A percentile compares a stretch with the other conserved stretches of the same genome.
phyloP scores from a whole-genome alignment of 2,113 vertebrate genomes.

The Terrapene triunguis region DNA sequence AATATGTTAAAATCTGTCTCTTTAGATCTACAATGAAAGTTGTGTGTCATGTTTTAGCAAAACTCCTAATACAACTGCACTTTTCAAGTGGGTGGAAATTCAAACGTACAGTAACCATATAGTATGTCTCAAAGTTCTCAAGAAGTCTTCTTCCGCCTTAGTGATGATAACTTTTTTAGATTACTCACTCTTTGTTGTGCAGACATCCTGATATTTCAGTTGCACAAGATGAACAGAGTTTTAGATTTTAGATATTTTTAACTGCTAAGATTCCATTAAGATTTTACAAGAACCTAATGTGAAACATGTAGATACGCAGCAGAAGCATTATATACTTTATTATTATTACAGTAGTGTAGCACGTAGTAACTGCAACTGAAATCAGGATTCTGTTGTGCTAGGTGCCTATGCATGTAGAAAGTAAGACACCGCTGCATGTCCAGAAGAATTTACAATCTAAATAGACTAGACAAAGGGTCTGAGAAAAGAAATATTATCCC shows the following conservation, averaged over 20 bases:
- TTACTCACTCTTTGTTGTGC: constrained; percentile 62
- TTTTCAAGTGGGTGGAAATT: not conserved
- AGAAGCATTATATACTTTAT: constrained; percentile 28
- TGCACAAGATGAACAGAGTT: constrained; percentile 64
- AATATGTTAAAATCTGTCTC: not conserved
- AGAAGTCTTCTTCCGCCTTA: constrained; percentile 21
- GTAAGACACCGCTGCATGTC: not conserved
- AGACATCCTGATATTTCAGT: constrained; percentile 47
- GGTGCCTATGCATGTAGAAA: not conserved
- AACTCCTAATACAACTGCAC: not conserved
- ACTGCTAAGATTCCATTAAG: constrained; percentile 51
- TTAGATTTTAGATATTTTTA: constrained; percentile 55
- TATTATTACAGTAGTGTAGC: not conserved
- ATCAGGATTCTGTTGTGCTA: not conserved
- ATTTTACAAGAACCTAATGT: constrained; percentile 33
- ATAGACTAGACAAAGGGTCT: not conserved
- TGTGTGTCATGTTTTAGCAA: not conserved
- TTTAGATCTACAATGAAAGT: not conserved
- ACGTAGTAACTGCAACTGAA: not conserved
- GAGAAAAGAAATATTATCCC: not conserved
- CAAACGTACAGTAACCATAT: not conserved
- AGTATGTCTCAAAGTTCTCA: not conserved
- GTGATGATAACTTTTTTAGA: constrained; percentile 40
- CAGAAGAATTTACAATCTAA: not conserved
- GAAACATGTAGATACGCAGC: not conserved